Evolutionary conservation across 2,888 invertebrate species (phyloP), one percentile per base, ranked within the genome.

Genomic region (Horisme vitalbata): DNA sequence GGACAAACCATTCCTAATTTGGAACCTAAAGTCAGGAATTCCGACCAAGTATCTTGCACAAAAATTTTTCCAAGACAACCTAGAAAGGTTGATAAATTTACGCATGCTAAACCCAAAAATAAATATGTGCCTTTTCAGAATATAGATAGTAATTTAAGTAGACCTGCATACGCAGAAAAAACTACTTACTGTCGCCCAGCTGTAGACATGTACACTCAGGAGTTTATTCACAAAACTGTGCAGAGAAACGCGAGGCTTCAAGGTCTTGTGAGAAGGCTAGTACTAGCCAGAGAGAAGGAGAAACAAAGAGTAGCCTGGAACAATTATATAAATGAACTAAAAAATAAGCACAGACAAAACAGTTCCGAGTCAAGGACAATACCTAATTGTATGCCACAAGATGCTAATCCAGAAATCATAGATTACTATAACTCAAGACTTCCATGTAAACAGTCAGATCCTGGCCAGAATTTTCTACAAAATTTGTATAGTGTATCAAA

Each of bases 271-370:
- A 68, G 60, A 32, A 74, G 70, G 44, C 45, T 86, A 24, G 58
- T 71, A 6, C 38, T 62, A 24, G 65, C 61, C 2, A 65, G 81
- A 52, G 68, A 75, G 48, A 73, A 46, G 43, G 78, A 82, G 45
- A 81, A 75, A 55, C 64, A 77, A 35, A 65, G 58, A 30, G 71
- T 76, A 43, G 55, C 64, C 1, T 83, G 81, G 79, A 78, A 81
- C 49, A 81, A 77, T 39, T 83, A 76, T 31, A 78, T 87, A n/a
- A 78, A 79, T 27, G 63, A 73, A 23, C 59, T 83, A 21, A 79
- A 75, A 49, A 75, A 65, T 41, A 84, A 73, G 57, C 75, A 82
- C 35, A 43, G 38, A 14, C 48, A 34, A 20, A 12, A 32, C 7
- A 12, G 20, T 7, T 18, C 31, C 3, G 26, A 45, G 23, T 14